Percentiles rank a stretch among this genome's conserved stretches.
Conservation (phyloP, 1,140 invertebrate species). For the Drosophila arawakana region DNA sequence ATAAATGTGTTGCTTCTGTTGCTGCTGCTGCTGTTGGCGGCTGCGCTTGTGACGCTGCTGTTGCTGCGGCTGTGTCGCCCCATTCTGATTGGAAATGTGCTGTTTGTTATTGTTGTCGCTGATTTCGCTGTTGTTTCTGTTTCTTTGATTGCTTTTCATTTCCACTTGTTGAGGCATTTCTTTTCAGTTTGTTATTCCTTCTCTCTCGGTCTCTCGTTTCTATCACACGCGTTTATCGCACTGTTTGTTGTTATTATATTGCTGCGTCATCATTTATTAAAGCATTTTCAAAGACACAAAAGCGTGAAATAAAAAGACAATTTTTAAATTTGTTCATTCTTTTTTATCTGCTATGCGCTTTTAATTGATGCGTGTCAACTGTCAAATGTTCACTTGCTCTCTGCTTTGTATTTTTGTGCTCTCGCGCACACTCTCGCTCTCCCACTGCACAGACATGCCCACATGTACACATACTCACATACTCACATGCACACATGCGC, state of each 20-base stretch:
- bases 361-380: constrained; percentile 50
- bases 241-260: constrained; percentile 51
- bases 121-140: constrained; percentile 27
- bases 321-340: constrained; percentile 32
- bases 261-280: constrained; percentile 49
- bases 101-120: constrained; percentile 51
- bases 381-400: constrained; percentile 38
- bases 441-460: constrained; percentile 9
- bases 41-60: constrained; percentile 31
- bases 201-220: background rate
- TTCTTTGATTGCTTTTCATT: constrained; percentile 37
- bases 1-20: constrained; percentile 60
- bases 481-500: constrained; percentile 19
- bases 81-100: constrained; percentile 48
- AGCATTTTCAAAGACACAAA: constrained; percentile 21
- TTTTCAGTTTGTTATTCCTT: constrained; percentile 27
- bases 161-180: constrained; percentile 55
- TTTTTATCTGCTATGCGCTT: constrained; percentile 48
- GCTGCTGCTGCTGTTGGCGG: constrained; percentile 27
- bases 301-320: constrained; percentile 18
- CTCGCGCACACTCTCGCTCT: constrained; percentile 12
- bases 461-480: background rate
- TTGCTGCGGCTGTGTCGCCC: constrained; percentile 25
- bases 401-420: constrained; percentile 14
- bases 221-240: constrained; percentile 52